These are phyloP conservation scores for Harpagoxenus sublaevis DNA, from an alignment of 2,888 invertebrate species.

Conservation along the genomic window DNA sequence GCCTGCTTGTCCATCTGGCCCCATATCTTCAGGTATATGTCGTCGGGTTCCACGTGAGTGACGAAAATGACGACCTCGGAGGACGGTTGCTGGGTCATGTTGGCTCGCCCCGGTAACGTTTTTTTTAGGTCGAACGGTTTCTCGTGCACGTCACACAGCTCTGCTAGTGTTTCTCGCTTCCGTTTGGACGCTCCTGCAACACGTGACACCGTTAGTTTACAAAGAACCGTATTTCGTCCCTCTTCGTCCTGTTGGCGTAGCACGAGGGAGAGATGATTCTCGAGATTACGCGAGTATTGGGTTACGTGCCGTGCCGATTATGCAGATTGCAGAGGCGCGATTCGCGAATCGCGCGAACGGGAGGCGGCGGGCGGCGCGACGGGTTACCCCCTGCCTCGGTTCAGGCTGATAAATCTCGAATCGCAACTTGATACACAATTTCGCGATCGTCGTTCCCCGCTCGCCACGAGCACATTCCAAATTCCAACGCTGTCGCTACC, in stretches of 20 bases:
- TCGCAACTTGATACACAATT: not conserved
- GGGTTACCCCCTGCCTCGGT: too few species aligned
- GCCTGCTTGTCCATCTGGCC: constrained; percentile 89
- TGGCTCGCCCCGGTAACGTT: not conserved
- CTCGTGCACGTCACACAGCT: not conserved
- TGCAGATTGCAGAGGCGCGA: constrained; percentile 14
- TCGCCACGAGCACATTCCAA: not conserved
- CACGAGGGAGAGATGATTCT: not conserved
- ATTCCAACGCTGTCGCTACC: not conserved
- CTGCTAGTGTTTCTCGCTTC: not conserved
- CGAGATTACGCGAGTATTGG: constrained; percentile 24
- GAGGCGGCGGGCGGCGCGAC: not conserved
- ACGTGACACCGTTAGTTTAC: constrained; percentile 19
- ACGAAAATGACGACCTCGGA: constrained; percentile 86
- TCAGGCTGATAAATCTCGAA: not conserved
- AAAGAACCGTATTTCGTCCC: not conserved
- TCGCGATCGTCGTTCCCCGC: not conserved
- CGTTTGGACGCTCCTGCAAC: constrained; percentile 21
- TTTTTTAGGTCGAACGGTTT: not conserved
- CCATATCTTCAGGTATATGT: constrained; percentile 91
- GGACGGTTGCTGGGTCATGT: constrained; percentile 21
- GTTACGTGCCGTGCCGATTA: constrained; percentile 32
- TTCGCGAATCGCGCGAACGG: constrained; percentile 32
- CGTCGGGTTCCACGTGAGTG: constrained; percentile 91
- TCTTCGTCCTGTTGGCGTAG: too few species aligned